These are phyloP conservation scores for Pomatorhinus ruficollis DNA, from an alignment of 2,113 vertebrate species.

Conservation along the genomic window DNA sequence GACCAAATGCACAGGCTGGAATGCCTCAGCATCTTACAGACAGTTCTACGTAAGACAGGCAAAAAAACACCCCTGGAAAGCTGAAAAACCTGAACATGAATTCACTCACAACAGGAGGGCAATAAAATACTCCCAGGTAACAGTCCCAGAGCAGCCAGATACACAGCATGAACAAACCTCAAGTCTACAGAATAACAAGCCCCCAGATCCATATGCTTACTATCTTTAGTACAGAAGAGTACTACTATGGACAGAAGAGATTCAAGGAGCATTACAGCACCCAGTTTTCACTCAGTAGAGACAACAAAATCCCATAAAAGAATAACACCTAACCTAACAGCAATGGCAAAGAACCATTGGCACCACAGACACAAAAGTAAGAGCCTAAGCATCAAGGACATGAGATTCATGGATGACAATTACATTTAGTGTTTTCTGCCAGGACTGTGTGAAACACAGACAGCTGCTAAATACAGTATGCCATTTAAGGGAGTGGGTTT, in stretches of 20 bases:
- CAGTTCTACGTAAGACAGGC: not conserved
- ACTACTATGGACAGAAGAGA: not conserved
- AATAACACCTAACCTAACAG: not conserved
- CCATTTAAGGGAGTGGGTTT: not conserved
- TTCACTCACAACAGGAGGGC: not conserved
- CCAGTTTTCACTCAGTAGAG: not conserved
- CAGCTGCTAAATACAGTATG: not conserved
- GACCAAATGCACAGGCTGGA: not conserved
- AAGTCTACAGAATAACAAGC: not conserved
- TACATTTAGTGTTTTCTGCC: not conserved
- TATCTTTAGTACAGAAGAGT: not conserved
- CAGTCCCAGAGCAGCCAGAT: not conserved
- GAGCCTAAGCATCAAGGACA: not conserved
- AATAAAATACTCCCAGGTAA: slow-evolving; percentile 4
- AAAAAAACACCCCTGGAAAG: not conserved
- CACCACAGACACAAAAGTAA: not conserved
- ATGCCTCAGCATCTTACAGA: not conserved
- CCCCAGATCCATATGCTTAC: not conserved
- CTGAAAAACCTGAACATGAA: not conserved
- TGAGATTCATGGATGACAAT: not conserved
- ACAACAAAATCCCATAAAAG: not conserved
- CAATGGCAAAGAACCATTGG: not conserved
- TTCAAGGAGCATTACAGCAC: not conserved
- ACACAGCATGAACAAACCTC: not conserved
- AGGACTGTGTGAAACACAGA: not conserved